Evolutionary conservation across 2,888 invertebrate species (phyloP).

Genomic region (Andrena bicolor): DNA sequence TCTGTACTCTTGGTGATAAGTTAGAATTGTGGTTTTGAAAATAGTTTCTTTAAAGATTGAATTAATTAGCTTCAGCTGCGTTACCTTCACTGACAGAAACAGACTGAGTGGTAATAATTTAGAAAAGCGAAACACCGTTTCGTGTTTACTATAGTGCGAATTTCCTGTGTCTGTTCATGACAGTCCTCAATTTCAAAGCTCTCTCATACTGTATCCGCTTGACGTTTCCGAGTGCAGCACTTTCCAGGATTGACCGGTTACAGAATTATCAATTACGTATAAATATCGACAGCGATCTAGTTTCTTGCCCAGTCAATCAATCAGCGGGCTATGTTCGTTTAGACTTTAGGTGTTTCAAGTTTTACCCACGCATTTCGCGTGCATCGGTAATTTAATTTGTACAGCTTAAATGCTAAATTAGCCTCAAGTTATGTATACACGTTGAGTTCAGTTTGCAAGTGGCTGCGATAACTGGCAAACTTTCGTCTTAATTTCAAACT

Average conservation of each 20-base stretch:
- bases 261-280: slow-evolving; percentile 4
- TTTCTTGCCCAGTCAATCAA: not conserved
- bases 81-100: not conserved
- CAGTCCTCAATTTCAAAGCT: not conserved
- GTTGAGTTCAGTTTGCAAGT: not conserved
- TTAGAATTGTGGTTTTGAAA: not conserved
- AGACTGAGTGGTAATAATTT: not conserved
- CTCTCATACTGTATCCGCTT: not conserved
- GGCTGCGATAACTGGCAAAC: not conserved
- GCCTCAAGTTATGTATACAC: not conserved
- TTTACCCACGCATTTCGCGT: not conserved
- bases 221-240: not conserved
- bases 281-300: not conserved
- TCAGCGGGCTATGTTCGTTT: not conserved
- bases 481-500: not conserved
- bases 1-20: no score
- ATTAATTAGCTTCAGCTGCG: not conserved
- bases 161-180: not conserved
- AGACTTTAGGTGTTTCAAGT: not conserved
- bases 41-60: not conserved
- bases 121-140: not conserved
- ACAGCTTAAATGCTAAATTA: not conserved
- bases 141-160: not conserved
- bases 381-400: not conserved
- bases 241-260: not conserved